These are phyloP conservation scores for Heterochromis multidens DNA, from an alignment of 2,113 vertebrate genomes.

Conservation along the genomic window DNA sequence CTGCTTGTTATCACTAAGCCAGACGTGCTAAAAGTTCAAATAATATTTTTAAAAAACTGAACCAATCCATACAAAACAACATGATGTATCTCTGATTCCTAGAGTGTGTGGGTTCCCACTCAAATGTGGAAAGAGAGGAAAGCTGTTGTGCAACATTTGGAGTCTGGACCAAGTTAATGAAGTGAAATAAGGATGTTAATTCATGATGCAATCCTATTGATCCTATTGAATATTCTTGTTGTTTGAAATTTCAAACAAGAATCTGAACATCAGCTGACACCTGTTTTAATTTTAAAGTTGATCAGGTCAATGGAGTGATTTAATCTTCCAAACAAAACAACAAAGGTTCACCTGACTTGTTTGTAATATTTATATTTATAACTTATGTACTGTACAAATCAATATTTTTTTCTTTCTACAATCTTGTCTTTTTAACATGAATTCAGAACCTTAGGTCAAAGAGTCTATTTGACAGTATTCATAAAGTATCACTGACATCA, in stretches of 20 bases:
- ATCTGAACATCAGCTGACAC: neutral
- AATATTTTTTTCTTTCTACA: neutral
- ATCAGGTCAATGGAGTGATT: neutral
- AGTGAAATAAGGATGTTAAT: neutral
- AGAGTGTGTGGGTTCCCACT: neutral
- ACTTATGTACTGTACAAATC: neutral
- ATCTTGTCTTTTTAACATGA: neutral
- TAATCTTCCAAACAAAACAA: neutral
- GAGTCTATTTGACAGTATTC: neutral
- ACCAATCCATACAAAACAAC: neutral
- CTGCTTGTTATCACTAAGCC: conserved; percentile 2
- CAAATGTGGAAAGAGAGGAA: neutral
- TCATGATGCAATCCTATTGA: neutral
- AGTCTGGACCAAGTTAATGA: neutral
- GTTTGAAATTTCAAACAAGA: neutral
- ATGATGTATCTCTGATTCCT: neutral
- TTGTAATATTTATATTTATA: neutral
- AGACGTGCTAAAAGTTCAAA: conserved; percentile 13
- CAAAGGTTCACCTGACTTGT: neutral
- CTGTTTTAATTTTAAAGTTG: neutral
- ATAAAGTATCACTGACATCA: neutral
- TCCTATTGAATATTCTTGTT: neutral
- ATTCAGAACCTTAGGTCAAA: too few species aligned
- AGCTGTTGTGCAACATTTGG: neutral
- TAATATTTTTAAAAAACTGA: conserved; percentile 19